phyloP scores from a whole-genome alignment of 2,797 vertebrate genomes.

The Poeciliopsis presidionis region DNA sequence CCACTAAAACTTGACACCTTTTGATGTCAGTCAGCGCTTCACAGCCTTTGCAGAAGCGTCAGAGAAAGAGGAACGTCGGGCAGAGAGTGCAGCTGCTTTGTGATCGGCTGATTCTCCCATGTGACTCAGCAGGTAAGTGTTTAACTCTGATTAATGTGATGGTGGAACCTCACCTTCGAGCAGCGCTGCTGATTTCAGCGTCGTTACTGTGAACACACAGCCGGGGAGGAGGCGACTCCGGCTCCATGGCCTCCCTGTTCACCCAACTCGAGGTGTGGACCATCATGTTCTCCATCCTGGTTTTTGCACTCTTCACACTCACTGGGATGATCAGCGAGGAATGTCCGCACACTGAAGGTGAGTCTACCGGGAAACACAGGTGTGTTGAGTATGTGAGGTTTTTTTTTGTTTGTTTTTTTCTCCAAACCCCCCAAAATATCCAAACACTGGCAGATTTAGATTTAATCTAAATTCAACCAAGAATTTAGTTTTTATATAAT shows the following conservation, averaged over 20 bases:
- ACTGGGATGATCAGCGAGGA: constrained; percentile 70
- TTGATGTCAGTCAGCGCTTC: constrained; percentile 44
- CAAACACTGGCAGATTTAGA: neutral
- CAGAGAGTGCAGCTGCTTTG: neutral
- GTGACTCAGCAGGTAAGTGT: constrained; percentile 26
- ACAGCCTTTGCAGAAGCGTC: constrained; percentile 28
- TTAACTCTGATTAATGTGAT: constrained; percentile 7
- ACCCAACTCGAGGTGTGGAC: constrained; percentile 71
- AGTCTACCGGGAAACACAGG: constrained; percentile 18
- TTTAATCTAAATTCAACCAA: neutral
- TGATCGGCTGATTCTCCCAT: neutral
- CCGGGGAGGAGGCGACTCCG: neutral
- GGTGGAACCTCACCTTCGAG: neutral
- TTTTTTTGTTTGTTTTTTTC: neutral
- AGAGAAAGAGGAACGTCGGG: neutral
- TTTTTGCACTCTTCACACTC: constrained; percentile 75
- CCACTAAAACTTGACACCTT: constrained; percentile 62
- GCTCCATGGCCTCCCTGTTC: constrained; percentile 66
- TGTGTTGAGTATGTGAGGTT: neutral
- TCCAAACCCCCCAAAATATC: neutral
- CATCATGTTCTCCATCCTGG: constrained; percentile 74
- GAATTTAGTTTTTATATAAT: neutral
- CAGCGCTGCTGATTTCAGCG: neutral
- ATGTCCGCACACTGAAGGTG: constrained; percentile 53
- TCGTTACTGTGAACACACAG: constrained; percentile 7